Base-by-base conservation (phyloP, 2,797 vertebrate species). In the Prunella strophiata region DNA sequence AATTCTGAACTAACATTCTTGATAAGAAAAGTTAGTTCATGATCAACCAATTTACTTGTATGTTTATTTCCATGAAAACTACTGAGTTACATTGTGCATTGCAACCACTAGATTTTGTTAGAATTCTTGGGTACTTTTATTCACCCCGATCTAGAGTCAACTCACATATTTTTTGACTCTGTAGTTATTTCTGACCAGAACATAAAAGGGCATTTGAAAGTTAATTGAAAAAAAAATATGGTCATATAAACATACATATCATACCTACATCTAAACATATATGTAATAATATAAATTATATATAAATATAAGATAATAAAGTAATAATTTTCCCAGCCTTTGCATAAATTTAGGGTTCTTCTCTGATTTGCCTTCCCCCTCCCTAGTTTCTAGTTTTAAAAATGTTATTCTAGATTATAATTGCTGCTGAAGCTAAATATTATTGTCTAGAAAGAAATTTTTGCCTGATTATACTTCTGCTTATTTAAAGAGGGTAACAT, bases 351-450 rank as follows among this genome's bases (percentile, higher is more conserved):
- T 62, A 20, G 1, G 1, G 12, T 8, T 65, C 16, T 65, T 71
- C 21, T 3, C 7, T 65, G 23, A 11, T 3, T 21, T 1, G 2
- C 5, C 17, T 52, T 34, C 11, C 12, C 8, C 0, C 7, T 18
- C 14, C 43, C 16, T 34, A 27, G 3, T 70, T 88, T 71, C 21
- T 75, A 61, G 8, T 32, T 83, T 89, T 52, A 45, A 94, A 93
- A 81, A 59, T 6, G 0, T 32, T 77, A 50, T 47, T 79, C 23
- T 73, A 52, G 11, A 73, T 51, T 58, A 63, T 82, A 85, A 67
- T 55, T 66, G 20, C 40, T 72, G 26, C n/a, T 70, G 52, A 79
- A 88, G 19, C 25, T 87, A 72, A 54, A 79, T 81, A 47, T 36
- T 88, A 48, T 52, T 81, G 50, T 26, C n/a, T 47, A 29, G 22